Evolutionary conservation across 1,140 invertebrate genomes (phyloP).

Genomic region (Acromyrmex charruanus): DNA sequence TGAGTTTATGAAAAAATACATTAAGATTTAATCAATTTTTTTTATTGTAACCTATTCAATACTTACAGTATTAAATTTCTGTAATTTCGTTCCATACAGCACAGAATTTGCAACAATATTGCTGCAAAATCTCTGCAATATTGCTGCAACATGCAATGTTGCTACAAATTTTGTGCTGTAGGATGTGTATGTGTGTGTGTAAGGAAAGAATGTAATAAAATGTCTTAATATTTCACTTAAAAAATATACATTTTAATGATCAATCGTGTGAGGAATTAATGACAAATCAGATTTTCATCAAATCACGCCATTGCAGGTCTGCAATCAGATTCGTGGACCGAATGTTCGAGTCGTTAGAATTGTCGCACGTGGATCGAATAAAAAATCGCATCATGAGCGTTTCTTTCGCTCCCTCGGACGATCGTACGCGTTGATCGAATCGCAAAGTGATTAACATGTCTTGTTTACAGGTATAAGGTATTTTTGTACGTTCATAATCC

Average conservation of each 20-base stretch:
- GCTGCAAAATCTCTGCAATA: no score
- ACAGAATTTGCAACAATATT: no score
- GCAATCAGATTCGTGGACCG: conserved; percentile 30
- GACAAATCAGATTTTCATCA: conserved; percentile 48
- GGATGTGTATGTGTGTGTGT: no score
- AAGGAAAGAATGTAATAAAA: conserved; percentile 47
- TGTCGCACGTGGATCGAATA: conserved; percentile 15
- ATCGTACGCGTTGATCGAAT: conserved; percentile 39
- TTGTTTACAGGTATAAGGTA: conserved; percentile 72
- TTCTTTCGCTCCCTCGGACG: conserved; percentile 11
- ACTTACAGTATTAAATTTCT: no score
- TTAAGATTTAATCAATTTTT: no score
- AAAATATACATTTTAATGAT: conserved; percentile 68
- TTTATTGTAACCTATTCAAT: no score
- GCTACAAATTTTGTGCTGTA: no score
- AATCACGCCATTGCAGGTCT: conserved; percentile 55
- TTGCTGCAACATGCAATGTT: no score
- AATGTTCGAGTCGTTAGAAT: conserved; percentile 34
- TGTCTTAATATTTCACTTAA: conserved; percentile 54
- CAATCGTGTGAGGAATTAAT: conserved; percentile 55
- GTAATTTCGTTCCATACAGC: no score
- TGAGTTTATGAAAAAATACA: no score
- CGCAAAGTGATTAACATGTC: conserved; percentile 59
- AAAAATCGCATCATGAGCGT: conserved; percentile 10
- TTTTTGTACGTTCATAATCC: conserved; percentile 81